Percentiles rank a stretch among this genome's conserved stretches.
Evolutionary conservation across 2,113 vertebrate genomes (phyloP).

Genomic region (Lipophrys pholis): DNA sequence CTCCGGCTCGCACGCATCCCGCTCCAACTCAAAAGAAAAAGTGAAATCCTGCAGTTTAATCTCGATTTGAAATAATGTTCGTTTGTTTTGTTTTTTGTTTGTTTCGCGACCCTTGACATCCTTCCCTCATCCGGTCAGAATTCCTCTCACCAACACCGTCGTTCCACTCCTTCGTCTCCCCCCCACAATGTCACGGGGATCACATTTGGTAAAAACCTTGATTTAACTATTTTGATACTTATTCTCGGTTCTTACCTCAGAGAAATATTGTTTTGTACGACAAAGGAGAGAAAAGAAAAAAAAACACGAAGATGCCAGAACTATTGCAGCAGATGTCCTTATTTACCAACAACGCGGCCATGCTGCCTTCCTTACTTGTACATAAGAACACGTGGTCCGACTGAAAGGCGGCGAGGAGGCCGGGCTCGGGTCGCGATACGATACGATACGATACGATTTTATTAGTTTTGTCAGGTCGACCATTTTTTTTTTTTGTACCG

Average conservation of each 20-base stretch:
- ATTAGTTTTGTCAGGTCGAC: constrained; percentile 65
- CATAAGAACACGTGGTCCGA: constrained; percentile 54
- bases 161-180: background rate
- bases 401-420: constrained; percentile 37
- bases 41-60: too few relatives aligned
- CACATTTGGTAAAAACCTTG: constrained; percentile 58
- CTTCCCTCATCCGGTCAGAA: constrained; percentile 12
- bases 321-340: constrained; percentile 66
- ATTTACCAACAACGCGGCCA: constrained; percentile 68
- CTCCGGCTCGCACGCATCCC: too few relatives aligned
- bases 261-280: constrained; percentile 76
- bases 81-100: constrained; percentile 11
- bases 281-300: constrained; percentile 42
- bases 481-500: constrained; percentile 77
- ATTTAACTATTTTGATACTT: constrained; percentile 79
- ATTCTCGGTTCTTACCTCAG: constrained; percentile 74
- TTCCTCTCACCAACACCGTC: background rate
- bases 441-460: constrained; percentile 35
- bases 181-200: background rate
- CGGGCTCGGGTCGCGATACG: constrained; percentile 32
- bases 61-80: too few relatives aligned
- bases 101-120: constrained; percentile 1
- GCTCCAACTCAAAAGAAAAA: too few relatives aligned
- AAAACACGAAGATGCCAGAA: constrained; percentile 34
- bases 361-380: constrained; percentile 78